Conservation (phyloP, 1,140 invertebrate genomes). For the Drosophila hydei region DNA sequence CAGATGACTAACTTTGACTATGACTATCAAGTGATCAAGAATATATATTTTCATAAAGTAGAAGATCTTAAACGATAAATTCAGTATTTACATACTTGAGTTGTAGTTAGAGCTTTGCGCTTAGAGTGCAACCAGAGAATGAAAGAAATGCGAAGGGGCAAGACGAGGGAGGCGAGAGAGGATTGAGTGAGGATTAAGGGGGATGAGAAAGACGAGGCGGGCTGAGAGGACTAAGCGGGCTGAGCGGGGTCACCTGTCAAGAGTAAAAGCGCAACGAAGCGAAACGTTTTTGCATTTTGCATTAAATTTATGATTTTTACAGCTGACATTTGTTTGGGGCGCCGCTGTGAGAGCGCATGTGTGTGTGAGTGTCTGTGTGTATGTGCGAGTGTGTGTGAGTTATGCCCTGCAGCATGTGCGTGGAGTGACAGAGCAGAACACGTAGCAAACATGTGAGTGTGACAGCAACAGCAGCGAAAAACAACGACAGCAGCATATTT, state of each 20-base stretch:
- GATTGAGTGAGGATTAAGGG: not conserved
- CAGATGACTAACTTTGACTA: no score
- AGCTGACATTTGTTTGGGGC: constrained; percentile 80
- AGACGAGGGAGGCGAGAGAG: not conserved
- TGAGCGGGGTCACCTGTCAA: constrained; percentile 63
- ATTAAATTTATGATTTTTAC: constrained; percentile 82
- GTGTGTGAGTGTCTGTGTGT: constrained; percentile 14
- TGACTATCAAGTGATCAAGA: no score
- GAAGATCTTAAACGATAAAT: not conserved
- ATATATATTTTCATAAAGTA: not conserved
- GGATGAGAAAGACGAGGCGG: not conserved
- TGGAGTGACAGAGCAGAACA: constrained; percentile 63
- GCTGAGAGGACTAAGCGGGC: not conserved
- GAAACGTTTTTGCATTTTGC: constrained; percentile 79
- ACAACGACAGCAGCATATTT: constrained; percentile 66
- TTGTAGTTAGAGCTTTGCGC: constrained; percentile 16
- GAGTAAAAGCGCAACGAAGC: constrained; percentile 77
- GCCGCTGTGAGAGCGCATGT: constrained; percentile 40
- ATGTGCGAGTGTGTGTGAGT: constrained; percentile 37
- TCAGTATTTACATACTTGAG: not conserved
- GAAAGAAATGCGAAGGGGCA: not conserved
- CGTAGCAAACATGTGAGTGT: constrained; percentile 49
- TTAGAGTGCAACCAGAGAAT: constrained; percentile 3
- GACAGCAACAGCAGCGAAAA: constrained; percentile 55
- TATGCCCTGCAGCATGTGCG: constrained; percentile 58